Conservation (phyloP, 2,113 vertebrate genomes). For the Takifugu bimaculatus region DNA sequence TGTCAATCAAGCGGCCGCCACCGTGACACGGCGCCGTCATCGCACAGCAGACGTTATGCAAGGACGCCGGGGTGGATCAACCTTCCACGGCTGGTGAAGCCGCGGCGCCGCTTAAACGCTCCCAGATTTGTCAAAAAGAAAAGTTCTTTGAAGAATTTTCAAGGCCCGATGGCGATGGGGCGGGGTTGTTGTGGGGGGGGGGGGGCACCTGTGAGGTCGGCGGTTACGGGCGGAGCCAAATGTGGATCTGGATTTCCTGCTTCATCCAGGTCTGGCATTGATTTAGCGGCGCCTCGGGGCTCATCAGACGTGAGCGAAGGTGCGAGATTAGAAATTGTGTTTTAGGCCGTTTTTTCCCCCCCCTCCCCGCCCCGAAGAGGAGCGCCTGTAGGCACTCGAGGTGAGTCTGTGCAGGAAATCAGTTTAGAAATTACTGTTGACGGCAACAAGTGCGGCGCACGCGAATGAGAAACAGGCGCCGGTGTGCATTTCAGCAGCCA, state of each 20-base stretch:
- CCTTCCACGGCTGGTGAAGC: slow-evolving; percentile 26
- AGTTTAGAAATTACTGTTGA: slow-evolving; percentile 69
- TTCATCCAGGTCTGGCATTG: slow-evolving; percentile 59
- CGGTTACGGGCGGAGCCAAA: slow-evolving; percentile 33
- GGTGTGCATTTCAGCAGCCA: slow-evolving; percentile 71
- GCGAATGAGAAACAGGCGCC: slow-evolving; percentile 63
- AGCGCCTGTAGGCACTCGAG: slow-evolving; percentile 60
- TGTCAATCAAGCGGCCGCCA: slow-evolving; percentile 69
- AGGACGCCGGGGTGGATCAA: slow-evolving; percentile 37
- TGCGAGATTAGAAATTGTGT: slow-evolving; percentile 63
- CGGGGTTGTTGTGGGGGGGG: neutral
- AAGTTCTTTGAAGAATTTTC: slow-evolving; percentile 29
- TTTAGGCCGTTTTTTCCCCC: neutral
- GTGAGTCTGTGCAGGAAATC: slow-evolving; percentile 62
- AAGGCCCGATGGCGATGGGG: neutral
- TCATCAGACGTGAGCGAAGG: slow-evolving; percentile 70
- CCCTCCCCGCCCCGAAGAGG: slow-evolving; percentile 13
- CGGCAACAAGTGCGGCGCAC: slow-evolving; percentile 56
- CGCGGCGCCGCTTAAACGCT: slow-evolving; percentile 10
- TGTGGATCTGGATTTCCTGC: slow-evolving; percentile 47
- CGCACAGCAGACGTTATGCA: slow-evolving; percentile 54
- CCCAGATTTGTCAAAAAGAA: slow-evolving; percentile 6
- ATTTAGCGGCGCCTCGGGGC: slow-evolving; percentile 54
- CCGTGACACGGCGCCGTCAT: slow-evolving; percentile 54
- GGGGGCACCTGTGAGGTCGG: slow-evolving; percentile 43